A percentile compares a stretch with the other conserved stretches of the same genome.
Evolutionary conservation across 2,113 vertebrate species (phyloP).

Genomic region (Macrotis lagotis): DNA sequence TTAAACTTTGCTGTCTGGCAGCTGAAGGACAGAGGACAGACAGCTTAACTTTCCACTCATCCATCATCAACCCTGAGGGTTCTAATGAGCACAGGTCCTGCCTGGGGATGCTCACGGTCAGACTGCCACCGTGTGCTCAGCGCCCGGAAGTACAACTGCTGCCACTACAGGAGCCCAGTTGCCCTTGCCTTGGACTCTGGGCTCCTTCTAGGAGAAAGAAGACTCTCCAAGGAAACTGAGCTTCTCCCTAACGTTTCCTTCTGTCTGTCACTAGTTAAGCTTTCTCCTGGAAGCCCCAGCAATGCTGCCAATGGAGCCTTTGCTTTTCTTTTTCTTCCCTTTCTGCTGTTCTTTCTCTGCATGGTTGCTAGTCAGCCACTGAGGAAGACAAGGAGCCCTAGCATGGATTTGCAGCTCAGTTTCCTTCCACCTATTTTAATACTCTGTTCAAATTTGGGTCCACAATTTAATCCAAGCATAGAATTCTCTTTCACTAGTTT

Average conservation of each 20-base stretch:
- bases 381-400: not conserved
- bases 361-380: not conserved
- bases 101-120: not conserved
- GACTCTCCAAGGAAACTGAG: not conserved
- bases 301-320: not conserved
- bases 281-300: not conserved
- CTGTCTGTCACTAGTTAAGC: not conserved
- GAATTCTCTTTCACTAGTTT: not conserved
- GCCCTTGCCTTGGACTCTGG: not conserved
- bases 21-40: not conserved
- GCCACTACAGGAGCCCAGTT: not conserved
- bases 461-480: not conserved
- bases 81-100: not conserved
- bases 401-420: not conserved
- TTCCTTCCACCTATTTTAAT: not conserved
- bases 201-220: not conserved
- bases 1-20: not conserved
- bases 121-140: not conserved
- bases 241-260: not conserved
- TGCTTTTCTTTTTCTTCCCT: not conserved
- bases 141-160: not conserved
- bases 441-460: not conserved
- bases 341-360: not conserved
- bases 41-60: not conserved
- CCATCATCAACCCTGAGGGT: not conserved